Percentiles rank a stretch among this genome's conserved stretches.
These are phyloP conservation scores for Omphaloscelis lunosa DNA, from an alignment of 2,888 invertebrate species.

Conservation along the genomic window DNA sequence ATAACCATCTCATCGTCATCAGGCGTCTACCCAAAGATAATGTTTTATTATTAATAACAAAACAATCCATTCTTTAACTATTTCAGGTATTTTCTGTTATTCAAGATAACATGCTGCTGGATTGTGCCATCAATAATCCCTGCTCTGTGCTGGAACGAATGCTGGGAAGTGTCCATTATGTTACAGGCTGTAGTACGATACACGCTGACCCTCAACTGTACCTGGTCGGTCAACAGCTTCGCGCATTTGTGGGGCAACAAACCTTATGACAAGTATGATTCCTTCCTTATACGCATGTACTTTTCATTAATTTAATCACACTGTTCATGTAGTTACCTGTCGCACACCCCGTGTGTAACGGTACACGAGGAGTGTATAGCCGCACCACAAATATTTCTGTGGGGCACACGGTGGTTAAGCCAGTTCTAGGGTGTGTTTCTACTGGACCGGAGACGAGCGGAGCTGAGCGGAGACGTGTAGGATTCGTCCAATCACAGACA, in stretches of 20 bases:
- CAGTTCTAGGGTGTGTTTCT: no score
- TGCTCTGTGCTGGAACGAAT: slow-evolving; percentile 93
- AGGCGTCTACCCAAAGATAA: background rate
- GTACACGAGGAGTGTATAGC: background rate
- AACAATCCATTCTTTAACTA: background rate
- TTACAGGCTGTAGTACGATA: slow-evolving; percentile 94
- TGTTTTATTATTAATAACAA: background rate
- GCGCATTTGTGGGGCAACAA: slow-evolving; percentile 95
- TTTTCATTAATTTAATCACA: background rate
- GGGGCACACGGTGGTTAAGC: background rate
- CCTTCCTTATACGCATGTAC: background rate
- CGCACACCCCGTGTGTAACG: background rate
- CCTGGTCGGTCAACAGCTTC: slow-evolving; percentile 97
- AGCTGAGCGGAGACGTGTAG: no score
- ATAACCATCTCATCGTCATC: background rate
- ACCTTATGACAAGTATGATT: slow-evolving; percentile 93
- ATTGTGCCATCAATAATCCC: slow-evolving; percentile 93
- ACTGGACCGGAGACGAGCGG: no score
- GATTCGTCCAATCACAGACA: no score
- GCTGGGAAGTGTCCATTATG: slow-evolving; percentile 86
- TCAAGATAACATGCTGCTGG: slow-evolving; percentile 93
- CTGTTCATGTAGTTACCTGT: background rate
- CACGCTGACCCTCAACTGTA: slow-evolving; percentile 93
- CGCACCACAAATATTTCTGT: background rate
- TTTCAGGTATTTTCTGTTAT: slow-evolving; percentile 92